Percentiles rank a stretch among this genome's conserved stretches.
phyloP scores from a whole-genome alignment of 30 jellyfish, hydroid and myxozoan species.

The Cassiopea xamachana region DNA sequence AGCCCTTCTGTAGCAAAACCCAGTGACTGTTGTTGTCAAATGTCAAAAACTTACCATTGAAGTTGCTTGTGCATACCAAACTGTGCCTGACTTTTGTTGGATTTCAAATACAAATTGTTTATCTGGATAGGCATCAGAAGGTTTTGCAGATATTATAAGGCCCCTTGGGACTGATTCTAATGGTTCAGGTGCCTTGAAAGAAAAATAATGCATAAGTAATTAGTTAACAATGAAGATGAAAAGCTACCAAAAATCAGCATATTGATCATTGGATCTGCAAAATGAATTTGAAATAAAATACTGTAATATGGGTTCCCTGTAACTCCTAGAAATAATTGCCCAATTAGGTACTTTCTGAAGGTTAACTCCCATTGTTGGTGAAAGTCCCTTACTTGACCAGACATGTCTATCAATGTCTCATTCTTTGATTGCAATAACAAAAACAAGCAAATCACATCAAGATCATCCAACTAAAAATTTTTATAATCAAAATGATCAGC shows the following conservation, averaged over 20 bases:
- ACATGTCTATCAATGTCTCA: background rate
- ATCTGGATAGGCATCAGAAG: slow-evolving; percentile 89
- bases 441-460: background rate
- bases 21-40: too few relatives aligned
- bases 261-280: too few relatives aligned
- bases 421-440: background rate
- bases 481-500: background rate
- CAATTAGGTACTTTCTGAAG: background rate
- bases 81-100: slow-evolving; percentile 80
- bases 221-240: too few relatives aligned
- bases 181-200: slow-evolving; percentile 88
- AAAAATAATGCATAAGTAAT: background rate
- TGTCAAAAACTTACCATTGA: slow-evolving; percentile 69
- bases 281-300: too few relatives aligned
- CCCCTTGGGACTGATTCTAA: slow-evolving; percentile 89
- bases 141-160: slow-evolving; percentile 79
- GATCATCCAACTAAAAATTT: background rate
- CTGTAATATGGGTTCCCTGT: background rate
- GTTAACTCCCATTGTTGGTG: background rate
- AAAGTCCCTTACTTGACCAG: background rate
- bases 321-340: background rate
- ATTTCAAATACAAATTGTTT: slow-evolving; percentile 89
- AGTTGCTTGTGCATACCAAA: slow-evolving; percentile 95
- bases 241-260: too few relatives aligned
- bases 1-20: too few relatives aligned